Percentiles rank a stretch among this genome's conserved stretches.
phyloP scores from a whole-genome alignment of 2,888 invertebrate genomes.

The Idaea straminata region DNA sequence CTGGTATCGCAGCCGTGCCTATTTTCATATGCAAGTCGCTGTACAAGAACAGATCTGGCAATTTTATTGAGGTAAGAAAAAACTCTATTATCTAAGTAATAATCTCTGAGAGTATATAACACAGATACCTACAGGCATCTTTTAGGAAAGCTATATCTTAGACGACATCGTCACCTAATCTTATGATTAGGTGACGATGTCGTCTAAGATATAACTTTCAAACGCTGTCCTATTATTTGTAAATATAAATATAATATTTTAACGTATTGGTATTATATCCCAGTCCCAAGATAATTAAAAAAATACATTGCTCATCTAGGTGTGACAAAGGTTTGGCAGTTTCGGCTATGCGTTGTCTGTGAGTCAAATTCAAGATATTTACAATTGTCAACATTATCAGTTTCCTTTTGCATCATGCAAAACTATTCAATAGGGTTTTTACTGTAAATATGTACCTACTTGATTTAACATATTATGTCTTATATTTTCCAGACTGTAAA shows the following conservation, averaged over 20 bases:
- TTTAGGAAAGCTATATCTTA: too few species aligned
- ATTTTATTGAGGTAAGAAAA: constrained; percentile 43
- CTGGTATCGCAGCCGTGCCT: constrained; percentile 57
- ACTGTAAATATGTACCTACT: background rate
- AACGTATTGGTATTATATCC: too few species aligned
- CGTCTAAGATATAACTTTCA: too few species aligned
- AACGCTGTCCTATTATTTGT: too few species aligned
- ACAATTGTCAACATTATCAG: background rate
- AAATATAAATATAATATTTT: too few species aligned
- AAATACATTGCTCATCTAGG: background rate
- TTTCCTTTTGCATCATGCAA: background rate
- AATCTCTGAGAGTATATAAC: background rate
- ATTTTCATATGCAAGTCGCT: constrained; percentile 42
- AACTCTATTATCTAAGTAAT: background rate
- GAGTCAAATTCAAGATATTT: background rate
- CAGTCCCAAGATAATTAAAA: background rate
- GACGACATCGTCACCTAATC: too few species aligned
- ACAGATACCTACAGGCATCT: too few species aligned
- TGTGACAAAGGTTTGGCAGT: background rate
- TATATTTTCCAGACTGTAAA: constrained; percentile 59
- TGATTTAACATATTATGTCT: constrained; percentile 5
- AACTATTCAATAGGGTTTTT: background rate
- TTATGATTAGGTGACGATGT: too few species aligned
- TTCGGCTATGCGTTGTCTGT: background rate
- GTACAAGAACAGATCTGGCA: constrained; percentile 45